A percentile compares a stretch with the other conserved stretches of the same genome.
Evolutionary conservation across 2,888 invertebrate genomes (phyloP).

Genomic region (Idaea straminata): DNA sequence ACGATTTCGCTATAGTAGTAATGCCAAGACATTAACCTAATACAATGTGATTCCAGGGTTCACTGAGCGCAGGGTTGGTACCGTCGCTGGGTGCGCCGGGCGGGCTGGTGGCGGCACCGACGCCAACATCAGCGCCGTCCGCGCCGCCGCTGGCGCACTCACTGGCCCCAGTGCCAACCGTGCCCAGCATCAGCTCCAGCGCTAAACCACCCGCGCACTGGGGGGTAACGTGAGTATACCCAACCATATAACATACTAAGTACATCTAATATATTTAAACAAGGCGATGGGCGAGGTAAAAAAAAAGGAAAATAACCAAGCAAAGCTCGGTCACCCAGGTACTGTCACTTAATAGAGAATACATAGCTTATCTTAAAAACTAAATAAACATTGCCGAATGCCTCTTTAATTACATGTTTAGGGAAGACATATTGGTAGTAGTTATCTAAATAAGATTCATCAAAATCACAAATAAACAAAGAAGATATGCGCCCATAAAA

Average conservation of each 20-base stretch:
- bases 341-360: neutral
- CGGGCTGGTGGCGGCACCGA: slow-evolving; percentile 67
- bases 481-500: too few relatives aligned
- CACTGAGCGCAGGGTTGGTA: slow-evolving; percentile 55
- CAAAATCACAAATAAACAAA: too few relatives aligned
- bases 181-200: slow-evolving; percentile 73
- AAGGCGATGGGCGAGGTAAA: slow-evolving; percentile 14
- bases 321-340: neutral
- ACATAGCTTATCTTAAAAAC: too few relatives aligned
- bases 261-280: too few relatives aligned
- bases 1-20: too few relatives aligned
- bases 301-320: too few relatives aligned
- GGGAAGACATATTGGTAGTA: too few relatives aligned
- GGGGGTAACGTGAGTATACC: slow-evolving; percentile 75
- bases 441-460: too few relatives aligned
- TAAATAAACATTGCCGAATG: too few relatives aligned
- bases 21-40: too few relatives aligned
- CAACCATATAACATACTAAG: neutral
- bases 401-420: too few relatives aligned
- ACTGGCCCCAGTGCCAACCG: slow-evolving; percentile 75
- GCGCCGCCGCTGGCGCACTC: slow-evolving; percentile 71
- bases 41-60: slow-evolving; percentile 33
- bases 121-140: slow-evolving; percentile 67
- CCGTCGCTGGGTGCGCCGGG: slow-evolving; percentile 56
- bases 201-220: slow-evolving; percentile 76